Conservation (phyloP, 2,888 invertebrate genomes). For the Alentia gelatinosa region DNA sequence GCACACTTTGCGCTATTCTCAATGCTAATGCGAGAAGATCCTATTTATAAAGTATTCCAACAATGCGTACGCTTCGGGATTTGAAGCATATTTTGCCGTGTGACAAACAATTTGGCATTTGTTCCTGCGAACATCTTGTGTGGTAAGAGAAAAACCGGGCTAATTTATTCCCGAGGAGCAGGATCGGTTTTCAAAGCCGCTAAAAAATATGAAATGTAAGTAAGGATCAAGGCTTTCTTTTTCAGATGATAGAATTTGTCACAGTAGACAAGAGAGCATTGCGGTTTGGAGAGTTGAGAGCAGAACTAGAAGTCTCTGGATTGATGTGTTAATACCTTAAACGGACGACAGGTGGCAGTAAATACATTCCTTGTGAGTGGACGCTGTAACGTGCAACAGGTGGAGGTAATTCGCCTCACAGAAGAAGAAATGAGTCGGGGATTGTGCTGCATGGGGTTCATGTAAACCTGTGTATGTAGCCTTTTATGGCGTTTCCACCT, state of each 20-base stretch:
- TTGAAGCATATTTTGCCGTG: neutral
- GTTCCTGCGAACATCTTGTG: neutral
- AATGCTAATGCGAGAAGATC: neutral
- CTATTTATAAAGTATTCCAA: neutral
- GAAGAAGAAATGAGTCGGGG: neutral
- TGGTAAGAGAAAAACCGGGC: neutral
- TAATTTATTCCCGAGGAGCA: neutral
- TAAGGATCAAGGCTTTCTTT: neutral
- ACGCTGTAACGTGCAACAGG: neutral
- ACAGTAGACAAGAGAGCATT: neutral
- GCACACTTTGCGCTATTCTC: neutral
- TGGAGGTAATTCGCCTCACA: neutral
- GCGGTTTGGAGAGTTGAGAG: neutral
- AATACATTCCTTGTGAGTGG: neutral
- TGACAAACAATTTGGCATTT: neutral
- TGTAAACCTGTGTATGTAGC: too few relatives aligned
- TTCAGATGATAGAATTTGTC: neutral
- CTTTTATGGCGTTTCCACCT: too few relatives aligned
- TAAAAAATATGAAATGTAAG: neutral
- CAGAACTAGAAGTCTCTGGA: neutral
- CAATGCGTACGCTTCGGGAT: neutral
- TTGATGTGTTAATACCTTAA: neutral
- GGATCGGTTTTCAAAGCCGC: neutral
- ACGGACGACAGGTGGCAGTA: neutral
- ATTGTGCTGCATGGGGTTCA: too few relatives aligned